Conservation (phyloP, 2,888 invertebrate genomes). For the Tuberolachnus salignus region DNA sequence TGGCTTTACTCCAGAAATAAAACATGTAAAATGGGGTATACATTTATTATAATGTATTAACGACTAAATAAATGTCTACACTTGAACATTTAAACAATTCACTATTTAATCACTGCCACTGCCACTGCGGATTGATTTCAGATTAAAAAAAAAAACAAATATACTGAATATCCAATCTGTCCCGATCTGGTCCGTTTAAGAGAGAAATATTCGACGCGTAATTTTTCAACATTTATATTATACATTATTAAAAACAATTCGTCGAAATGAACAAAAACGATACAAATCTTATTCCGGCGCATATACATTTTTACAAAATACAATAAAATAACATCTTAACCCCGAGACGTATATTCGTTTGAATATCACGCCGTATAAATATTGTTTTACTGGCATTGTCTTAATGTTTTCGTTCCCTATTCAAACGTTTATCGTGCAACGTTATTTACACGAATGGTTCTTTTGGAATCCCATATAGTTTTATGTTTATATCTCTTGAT, state of each 20-base stretch:
- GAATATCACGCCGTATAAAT: background rate
- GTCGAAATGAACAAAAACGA: background rate
- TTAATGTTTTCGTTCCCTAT: background rate
- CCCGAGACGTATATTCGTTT: background rate
- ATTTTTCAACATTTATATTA: too few species aligned
- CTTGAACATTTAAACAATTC: background rate
- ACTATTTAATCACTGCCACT: background rate
- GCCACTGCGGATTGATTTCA: too few species aligned
- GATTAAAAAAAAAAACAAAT: too few species aligned
- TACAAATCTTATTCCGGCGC: background rate
- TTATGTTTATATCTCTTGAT: background rate
- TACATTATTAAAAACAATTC: background rate
- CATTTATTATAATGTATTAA: too few species aligned
- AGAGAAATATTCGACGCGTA: too few species aligned
- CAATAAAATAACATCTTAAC: background rate
- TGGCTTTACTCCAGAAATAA: constrained; percentile 21
- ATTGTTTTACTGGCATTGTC: constrained; percentile 12
- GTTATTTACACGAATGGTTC: constrained; percentile 10
- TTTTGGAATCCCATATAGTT: constrained; percentile 17
- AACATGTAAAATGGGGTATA: constrained; percentile 1
- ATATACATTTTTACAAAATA: background rate
- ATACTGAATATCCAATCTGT: too few species aligned
- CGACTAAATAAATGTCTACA: background rate
- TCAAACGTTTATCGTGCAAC: background rate
- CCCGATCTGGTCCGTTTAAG: too few species aligned